These are phyloP conservation scores for Rhineura floridana DNA, from an alignment of 2,113 vertebrate species.

Conservation along the genomic window DNA sequence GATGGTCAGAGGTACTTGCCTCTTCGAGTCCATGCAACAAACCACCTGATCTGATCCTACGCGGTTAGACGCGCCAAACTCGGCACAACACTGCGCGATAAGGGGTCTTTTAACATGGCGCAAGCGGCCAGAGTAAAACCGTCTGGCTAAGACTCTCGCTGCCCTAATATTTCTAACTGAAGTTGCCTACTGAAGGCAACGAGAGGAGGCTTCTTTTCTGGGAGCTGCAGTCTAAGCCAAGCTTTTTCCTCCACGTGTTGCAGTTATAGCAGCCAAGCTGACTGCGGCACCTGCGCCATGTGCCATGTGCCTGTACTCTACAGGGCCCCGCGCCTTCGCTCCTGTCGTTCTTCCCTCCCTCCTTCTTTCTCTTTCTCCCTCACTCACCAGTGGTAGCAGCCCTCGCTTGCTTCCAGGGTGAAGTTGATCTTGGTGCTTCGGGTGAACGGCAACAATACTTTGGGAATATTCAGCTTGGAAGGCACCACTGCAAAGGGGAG, in stretches of 20 bases:
- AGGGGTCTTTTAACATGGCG: not conserved
- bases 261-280: not conserved
- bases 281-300: not conserved
- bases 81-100: not conserved
- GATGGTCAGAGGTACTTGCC: not conserved
- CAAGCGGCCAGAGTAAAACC: not conserved
- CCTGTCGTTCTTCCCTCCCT: not conserved
- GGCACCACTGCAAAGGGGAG: slow-evolving; percentile 35
- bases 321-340: not conserved
- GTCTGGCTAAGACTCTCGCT: no score
- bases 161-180: not conserved
- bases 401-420: slow-evolving; percentile 90
- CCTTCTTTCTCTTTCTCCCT: not conserved
- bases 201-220: not conserved
- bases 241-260: not conserved
- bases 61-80: not conserved
- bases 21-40: not conserved
- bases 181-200: not conserved
- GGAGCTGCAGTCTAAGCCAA: not conserved
- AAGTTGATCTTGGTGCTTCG: slow-evolving; percentile 88
- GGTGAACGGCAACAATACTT: slow-evolving; percentile 89
- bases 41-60: not conserved
- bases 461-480: slow-evolving; percentile 90
- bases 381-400: slow-evolving; percentile 96
- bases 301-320: not conserved